phyloP scores from a whole-genome alignment of 2,113 vertebrate genomes.

The Chamaetylas fuelleborni region DNA sequence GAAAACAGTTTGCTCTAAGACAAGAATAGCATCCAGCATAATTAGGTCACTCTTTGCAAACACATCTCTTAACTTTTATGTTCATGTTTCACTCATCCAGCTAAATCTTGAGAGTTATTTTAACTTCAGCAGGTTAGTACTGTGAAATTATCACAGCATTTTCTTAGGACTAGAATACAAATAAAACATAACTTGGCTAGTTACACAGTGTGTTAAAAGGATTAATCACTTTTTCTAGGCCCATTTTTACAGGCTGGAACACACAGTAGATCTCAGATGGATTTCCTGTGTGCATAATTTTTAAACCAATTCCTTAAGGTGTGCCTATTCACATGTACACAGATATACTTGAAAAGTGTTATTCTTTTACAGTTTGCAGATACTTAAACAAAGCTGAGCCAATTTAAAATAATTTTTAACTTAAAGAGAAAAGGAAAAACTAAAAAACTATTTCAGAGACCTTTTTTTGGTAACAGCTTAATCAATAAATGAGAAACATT shows the following conservation, averaged over 20 bases:
- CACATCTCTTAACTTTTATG: neutral
- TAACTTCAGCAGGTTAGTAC: neutral
- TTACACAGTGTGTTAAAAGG: neutral
- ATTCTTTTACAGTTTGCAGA: neutral
- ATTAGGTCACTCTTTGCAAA: neutral
- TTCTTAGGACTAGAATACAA: neutral
- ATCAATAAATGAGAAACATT: neutral
- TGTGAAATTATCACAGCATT: neutral
- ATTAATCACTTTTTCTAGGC: neutral
- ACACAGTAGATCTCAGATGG: neutral
- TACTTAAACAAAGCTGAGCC: neutral
- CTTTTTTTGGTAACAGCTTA: neutral
- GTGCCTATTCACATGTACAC: neutral
- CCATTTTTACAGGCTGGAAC: neutral
- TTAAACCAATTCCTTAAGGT: neutral
- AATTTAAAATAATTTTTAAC: neutral
- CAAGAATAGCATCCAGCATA: neutral
- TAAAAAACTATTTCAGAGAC: neutral
- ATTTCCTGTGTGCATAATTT: neutral
- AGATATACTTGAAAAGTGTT: neutral
- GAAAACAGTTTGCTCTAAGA: neutral
- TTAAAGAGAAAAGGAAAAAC: neutral
- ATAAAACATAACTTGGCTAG: neutral
- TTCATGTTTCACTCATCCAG: neutral
- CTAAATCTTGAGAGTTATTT: neutral